Evolutionary conservation across 2,888 invertebrate species (phyloP), one percentile per base, ranked within the genome.

Genomic region (Apamea anceps): DNA sequence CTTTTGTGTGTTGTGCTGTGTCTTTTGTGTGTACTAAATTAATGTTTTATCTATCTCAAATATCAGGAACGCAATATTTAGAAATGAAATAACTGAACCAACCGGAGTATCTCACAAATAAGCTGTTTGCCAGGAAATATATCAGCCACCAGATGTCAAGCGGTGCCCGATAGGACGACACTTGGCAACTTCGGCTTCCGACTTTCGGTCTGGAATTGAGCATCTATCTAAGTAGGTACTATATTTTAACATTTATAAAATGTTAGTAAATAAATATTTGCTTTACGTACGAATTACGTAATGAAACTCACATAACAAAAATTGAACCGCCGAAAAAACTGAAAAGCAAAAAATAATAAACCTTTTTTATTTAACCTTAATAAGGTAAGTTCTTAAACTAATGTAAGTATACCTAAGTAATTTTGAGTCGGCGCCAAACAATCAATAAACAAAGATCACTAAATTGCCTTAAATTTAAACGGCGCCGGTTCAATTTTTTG

Each of bases 111-210:
- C 18, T 37, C 21, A 18, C 37, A 57, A 74, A 68, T 28, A 73
- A 84, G 8, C 79, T 37, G 73, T 73, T 66, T 73, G 84, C 84
- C 79, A 79, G 79, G 60, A 79, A 84, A 73, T 62, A 82, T 79
- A 45, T 79, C 73, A 21, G 51, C 68, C 51, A 65, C 4, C 70
- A 73, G 70, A 84, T 73, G 79, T 73, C 72, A 57, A 37, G 25
- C 65, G 25, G 25, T 15, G 37, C 45, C 28, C 68, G 25, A 66
- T 73, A 28, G 54, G 32, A 0, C 25, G 79, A 70, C 70, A 54
- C 48, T 81, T 77, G 78, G 66, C 78, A 80, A 75, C 82, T 68
- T 66, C 28, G 15, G 2, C 37, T 60, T 84, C 70, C 70, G 65
- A 28, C 32, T 54, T 71, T 28, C n/a, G 45, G 18, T 37, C 45